A percentile compares a stretch with the other conserved stretches of the same genome.
Evolutionary conservation across 2,797 vertebrate genomes (phyloP).

Genomic region (Diplodus puntazzo): DNA sequence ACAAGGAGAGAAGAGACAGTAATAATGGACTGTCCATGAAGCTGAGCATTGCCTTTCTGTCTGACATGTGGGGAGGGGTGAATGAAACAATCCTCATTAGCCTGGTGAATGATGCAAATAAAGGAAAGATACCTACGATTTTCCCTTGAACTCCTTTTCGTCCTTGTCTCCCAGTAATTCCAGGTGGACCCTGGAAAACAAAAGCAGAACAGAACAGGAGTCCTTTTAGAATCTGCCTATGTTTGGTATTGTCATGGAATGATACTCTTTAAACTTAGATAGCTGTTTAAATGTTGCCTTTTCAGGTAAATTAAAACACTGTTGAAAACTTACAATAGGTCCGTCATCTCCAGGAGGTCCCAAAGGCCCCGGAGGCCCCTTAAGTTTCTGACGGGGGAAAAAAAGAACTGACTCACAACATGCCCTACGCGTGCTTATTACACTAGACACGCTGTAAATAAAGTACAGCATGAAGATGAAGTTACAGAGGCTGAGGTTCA

Average conservation of each 20-base stretch:
- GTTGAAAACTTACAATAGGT: constrained; percentile 75
- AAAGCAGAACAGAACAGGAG: neutral
- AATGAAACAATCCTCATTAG: neutral
- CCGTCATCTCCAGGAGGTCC: constrained; percentile 81
- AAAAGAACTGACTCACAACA: constrained; percentile 2
- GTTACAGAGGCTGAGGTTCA: constrained; percentile 3
- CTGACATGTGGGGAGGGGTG: neutral
- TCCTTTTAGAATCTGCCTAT: neutral
- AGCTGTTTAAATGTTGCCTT: neutral
- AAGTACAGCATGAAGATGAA: neutral
- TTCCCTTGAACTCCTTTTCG: constrained; percentile 80
- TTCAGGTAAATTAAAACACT: neutral
- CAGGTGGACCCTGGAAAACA: constrained; percentile 78
- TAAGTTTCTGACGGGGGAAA: constrained; percentile 74
- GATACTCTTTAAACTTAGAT: neutral
- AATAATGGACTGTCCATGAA: neutral
- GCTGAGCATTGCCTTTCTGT: neutral
- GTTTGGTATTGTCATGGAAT: neutral
- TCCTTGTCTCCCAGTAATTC: constrained; percentile 83
- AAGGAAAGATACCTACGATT: constrained; percentile 73
- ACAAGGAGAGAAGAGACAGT: neutral
- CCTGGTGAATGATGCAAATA: constrained; percentile 3
- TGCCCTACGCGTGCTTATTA: neutral
- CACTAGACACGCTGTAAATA: neutral
- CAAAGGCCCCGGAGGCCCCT: constrained; percentile 73